These are phyloP conservation scores for Pituophis catenifer DNA, from an alignment of 2,113 vertebrate species.

Conservation along the genomic window DNA sequence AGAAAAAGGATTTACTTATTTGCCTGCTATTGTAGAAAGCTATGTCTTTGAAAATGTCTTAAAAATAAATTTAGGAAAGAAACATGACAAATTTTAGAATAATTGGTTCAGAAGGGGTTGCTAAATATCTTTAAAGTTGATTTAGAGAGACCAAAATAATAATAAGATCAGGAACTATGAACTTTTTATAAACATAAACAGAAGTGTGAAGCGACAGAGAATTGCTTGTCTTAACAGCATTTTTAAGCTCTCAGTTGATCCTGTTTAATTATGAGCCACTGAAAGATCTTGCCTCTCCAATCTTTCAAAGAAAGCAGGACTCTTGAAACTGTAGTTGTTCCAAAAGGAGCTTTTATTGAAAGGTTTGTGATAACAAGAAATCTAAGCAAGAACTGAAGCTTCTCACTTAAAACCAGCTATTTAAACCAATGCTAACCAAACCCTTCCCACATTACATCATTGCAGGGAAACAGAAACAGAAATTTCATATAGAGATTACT, in stretches of 20 bases:
- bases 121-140: background rate
- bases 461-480: no score
- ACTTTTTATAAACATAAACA: background rate
- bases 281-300: no score
- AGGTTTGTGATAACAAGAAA: no score
- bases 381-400: no score
- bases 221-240: background rate
- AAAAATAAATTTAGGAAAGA: background rate
- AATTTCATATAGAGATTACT: no score
- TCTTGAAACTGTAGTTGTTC: no score
- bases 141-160: background rate
- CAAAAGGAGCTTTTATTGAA: no score
- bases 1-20: background rate
- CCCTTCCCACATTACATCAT: no score
- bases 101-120: background rate
- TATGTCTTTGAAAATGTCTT: background rate
- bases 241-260: background rate
- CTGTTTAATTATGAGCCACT: background rate
- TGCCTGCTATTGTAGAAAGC: background rate
- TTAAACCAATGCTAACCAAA: no score
- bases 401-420: no score
- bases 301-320: no score
- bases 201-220: background rate
- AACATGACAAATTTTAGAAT: background rate
- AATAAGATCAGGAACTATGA: background rate